phyloP scores from a whole-genome alignment of 1,140 invertebrate species.

The Drosophila tristis region DNA sequence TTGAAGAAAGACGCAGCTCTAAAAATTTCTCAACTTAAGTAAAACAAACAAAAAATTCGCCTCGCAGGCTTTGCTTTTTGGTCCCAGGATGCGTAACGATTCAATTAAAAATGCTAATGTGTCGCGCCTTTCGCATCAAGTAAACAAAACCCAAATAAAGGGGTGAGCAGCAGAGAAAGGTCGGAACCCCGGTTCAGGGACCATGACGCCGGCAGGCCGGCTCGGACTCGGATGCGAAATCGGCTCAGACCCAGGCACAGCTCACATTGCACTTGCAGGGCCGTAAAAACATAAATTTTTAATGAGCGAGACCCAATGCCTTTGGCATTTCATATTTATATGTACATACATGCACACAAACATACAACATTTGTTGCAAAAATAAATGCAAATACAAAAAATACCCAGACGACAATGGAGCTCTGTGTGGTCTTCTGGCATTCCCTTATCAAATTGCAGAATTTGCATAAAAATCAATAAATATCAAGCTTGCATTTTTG shows the following conservation, averaged over 20 bases:
- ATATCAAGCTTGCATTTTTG: not conserved
- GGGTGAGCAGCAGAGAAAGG: not conserved
- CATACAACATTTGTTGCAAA: conserved; percentile 13
- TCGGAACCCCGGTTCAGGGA: too few species aligned
- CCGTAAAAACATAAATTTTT: conserved; percentile 61
- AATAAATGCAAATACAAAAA: conserved; percentile 30
- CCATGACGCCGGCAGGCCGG: too few species aligned
- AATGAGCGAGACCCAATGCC: conserved; percentile 49
- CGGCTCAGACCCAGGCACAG: conserved; percentile 4
- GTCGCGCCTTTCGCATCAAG: not conserved
- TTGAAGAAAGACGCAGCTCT: conserved; percentile 48
- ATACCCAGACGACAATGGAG: conserved; percentile 50
- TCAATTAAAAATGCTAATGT: conserved; percentile 75
- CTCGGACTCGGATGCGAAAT: too few species aligned
- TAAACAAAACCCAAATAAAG: conserved; percentile 29
- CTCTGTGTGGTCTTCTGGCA: conserved; percentile 33
- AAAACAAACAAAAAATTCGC: conserved; percentile 58
- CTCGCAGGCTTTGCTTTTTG: not conserved
- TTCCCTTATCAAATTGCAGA: conserved; percentile 29
- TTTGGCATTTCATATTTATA: conserved; percentile 22
- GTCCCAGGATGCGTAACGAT: conserved; percentile 52
- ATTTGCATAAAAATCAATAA: conserved; percentile 51
- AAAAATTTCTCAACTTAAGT: conserved; percentile 34
- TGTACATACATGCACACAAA: conserved; percentile 24
- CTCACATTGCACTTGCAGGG: conserved; percentile 53